Evolutionary conservation across 1,140 invertebrate genomes (phyloP).

Genomic region (Himalopsyche phryganea): DNA sequence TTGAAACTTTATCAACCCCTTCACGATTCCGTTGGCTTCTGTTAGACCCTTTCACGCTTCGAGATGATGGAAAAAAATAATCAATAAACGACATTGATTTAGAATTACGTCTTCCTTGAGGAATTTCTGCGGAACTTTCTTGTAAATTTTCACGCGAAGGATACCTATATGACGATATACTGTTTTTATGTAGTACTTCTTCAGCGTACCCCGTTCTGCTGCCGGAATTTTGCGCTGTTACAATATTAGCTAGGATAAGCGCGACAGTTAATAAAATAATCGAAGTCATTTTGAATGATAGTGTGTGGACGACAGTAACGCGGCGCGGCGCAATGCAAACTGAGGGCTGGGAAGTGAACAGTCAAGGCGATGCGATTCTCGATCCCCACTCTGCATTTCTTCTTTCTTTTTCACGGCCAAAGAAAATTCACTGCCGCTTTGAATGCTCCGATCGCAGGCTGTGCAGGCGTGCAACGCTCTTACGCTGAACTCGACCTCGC

Average conservation of each 20-base stretch:
- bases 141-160: too few species aligned
- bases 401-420: not conserved
- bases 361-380: not conserved
- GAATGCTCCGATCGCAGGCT: too few species aligned
- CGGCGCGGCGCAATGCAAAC: slow-evolving; percentile 43
- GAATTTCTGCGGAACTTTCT: slow-evolving; percentile 28
- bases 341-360: slow-evolving; percentile 39
- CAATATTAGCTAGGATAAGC: slow-evolving; percentile 30
- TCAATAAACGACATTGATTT: slow-evolving; percentile 51
- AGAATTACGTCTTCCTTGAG: slow-evolving; percentile 42
- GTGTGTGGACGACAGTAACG: slow-evolving; percentile 25
- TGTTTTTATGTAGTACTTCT: slow-evolving; percentile 26
- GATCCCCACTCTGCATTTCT: not conserved
- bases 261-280: slow-evolving; percentile 41
- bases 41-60: slow-evolving; percentile 49
- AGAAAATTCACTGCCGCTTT: slow-evolving; percentile 22
- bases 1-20: slow-evolving; percentile 33
- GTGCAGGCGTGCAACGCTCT: too few species aligned
- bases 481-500: too few species aligned
- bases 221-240: slow-evolving; percentile 31
- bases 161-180: not conserved
- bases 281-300: slow-evolving; percentile 37
- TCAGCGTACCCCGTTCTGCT: slow-evolving; percentile 15
- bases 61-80: slow-evolving; percentile 51
- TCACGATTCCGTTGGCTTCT: slow-evolving; percentile 33